A percentile compares a stretch with the other conserved stretches of the same genome.
Conservation (phyloP, 2,888 invertebrate species). For the Antheraea yamamai region DNA sequence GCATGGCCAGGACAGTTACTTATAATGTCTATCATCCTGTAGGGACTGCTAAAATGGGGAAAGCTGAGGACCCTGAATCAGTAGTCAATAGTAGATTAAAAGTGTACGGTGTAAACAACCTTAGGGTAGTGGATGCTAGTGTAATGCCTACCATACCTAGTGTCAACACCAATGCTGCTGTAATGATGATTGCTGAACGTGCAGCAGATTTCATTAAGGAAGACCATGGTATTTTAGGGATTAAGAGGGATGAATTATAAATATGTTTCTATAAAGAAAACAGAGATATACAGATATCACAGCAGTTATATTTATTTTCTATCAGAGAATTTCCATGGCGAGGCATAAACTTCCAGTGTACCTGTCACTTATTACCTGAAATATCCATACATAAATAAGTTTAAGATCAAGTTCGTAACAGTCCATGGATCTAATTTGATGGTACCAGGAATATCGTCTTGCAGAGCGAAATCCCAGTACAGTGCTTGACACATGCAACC, state of each 20-base stretch:
- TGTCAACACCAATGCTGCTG: conserved; percentile 68
- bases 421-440: too few relatives aligned
- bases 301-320: not conserved
- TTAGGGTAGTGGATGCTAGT: conserved; percentile 71
- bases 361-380: not conserved
- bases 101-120: conserved; percentile 54
- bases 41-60: conserved; percentile 73
- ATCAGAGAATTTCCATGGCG: not conserved
- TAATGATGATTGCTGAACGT: conserved; percentile 74
- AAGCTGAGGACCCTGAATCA: conserved; percentile 46
- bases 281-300: not conserved
- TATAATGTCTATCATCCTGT: conserved; percentile 73
- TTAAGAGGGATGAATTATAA: conserved; percentile 56
- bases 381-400: not conserved
- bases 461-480: too few relatives aligned
- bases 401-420: too few relatives aligned
- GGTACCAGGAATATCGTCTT: too few relatives aligned
- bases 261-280: conserved; percentile 19
- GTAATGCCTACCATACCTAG: conserved; percentile 73
- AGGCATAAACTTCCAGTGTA: not conserved
- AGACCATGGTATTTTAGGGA: conserved; percentile 40
- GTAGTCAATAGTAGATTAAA: conserved; percentile 62
- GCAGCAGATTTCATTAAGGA: conserved; percentile 71
- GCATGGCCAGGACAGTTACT: conserved; percentile 69
- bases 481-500: too few relatives aligned